phyloP scores from a whole-genome alignment of 2,888 invertebrate genomes.

The Tolmerus cingulatus region DNA sequence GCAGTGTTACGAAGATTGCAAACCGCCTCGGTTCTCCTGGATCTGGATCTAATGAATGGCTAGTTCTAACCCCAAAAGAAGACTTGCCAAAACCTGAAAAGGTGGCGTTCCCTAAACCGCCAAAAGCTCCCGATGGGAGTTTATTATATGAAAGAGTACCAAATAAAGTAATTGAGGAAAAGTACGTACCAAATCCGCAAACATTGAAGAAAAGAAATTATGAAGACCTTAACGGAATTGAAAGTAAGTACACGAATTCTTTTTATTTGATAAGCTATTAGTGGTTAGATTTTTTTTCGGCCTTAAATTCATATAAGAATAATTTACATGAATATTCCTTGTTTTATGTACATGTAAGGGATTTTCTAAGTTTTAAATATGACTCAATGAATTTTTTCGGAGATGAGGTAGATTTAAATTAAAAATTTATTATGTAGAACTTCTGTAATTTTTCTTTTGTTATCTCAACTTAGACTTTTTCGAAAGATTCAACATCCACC shows the following conservation, averaged over 20 bases:
- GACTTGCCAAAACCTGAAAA: conserved; percentile 82
- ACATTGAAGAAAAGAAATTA: conserved; percentile 84
- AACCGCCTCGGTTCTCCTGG: conserved; percentile 74
- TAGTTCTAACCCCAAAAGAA: conserved; percentile 63
- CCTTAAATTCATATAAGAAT: no score
- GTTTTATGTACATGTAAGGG: no score
- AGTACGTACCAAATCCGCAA: conserved; percentile 68
- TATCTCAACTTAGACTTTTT: no score
- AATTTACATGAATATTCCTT: no score
- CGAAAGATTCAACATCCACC: no score
- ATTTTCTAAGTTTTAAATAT: no score
- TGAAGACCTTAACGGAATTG: conserved; percentile 84
- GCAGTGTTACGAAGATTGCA: conserved; percentile 76
- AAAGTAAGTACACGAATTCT: conserved; percentile 72
- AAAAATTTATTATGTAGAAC: no score
- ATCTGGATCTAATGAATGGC: conserved; percentile 66
- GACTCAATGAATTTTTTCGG: no score
- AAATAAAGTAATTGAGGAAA: conserved; percentile 73
- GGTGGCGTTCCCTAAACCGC: conserved; percentile 89
- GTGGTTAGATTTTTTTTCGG: no score
- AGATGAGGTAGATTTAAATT: no score
- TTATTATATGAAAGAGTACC: conserved; percentile 86
- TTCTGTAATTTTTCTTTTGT: no score
- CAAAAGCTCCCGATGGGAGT: conserved; percentile 88
- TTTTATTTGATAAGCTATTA: not conserved